Evolutionary conservation across 2,888 invertebrate species (phyloP).

Genomic region (Pollenia labialis): DNA sequence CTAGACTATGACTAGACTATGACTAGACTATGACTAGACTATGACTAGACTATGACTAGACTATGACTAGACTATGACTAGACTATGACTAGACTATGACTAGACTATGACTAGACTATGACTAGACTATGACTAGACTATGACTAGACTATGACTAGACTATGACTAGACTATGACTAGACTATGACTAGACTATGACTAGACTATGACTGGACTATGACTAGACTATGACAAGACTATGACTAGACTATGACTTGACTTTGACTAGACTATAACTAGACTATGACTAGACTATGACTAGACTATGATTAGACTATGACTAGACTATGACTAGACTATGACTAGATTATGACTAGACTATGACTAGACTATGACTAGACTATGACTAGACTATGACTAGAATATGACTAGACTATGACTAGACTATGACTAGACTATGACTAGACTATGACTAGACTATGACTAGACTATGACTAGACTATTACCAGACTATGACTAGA

Average conservation of each 20-base stretch:
- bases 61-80: not conserved
- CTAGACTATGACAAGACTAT: slow-evolving; percentile 6
- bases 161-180: slow-evolving; percentile 10
- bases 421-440: no score
- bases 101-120: slow-evolving; percentile 11
- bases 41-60: not conserved
- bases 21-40: not conserved
- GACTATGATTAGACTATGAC: slow-evolving; percentile 4
- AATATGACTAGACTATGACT: not conserved
- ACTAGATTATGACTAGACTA: not conserved
- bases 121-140: slow-evolving; percentile 12
- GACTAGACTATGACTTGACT: not conserved
- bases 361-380: not conserved
- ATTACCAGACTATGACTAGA: no score
- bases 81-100: not conserved
- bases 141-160: slow-evolving; percentile 6
- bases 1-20: not conserved
- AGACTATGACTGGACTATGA: slow-evolving; percentile 1
- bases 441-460: no score
- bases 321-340: slow-evolving; percentile 13
- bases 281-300: not conserved
- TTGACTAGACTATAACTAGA: slow-evolving; percentile 3
- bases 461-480: no score
- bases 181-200: slow-evolving; percentile 10
- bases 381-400: not conserved